Evolutionary conservation across 2,888 invertebrate genomes (phyloP), one percentile per base, ranked within the genome.

Genomic region (Leucophenga montana): DNA sequence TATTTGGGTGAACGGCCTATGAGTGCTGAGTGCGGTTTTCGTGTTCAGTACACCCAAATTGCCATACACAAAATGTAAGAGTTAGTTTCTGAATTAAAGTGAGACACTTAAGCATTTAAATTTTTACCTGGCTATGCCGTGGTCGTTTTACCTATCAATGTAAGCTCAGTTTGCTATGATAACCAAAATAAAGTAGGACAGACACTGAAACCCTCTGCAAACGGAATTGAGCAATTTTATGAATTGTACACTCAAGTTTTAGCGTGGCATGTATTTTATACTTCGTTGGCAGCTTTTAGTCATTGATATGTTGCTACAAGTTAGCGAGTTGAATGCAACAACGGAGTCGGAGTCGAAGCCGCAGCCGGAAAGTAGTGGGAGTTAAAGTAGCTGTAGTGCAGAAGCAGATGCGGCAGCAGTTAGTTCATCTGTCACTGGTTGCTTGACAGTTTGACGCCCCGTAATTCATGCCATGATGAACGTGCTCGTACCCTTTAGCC

Each of bases 391-490:
- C 3, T 8, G 8, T 4, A 54, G 53, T 4, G 53, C 4, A 20
- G 3, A 56, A 22, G 13, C 56, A 27, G 13, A 22, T 27, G 33
- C 33, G 61, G 33, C 46, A 61, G 68, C 70, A 73, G 73, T 80
- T 75, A 81, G 77, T 80, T 80, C 81, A 80, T 77, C 79, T 78
- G 79, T 78, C 81, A 80, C 73, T 75, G 66, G 67, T 61, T 78
- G 83, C 84, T 83, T 82, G 82, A 85, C 82, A 82, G 82, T 83
- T 82, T 82, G 82, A 82, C 82, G 82, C 82, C 80, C 84, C 84
- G 82, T 83, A 80, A 82, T 83, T 82, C 82, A 82, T 82, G 84
- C 74, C 82, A 78, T 82, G 82, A 84, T 84, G 82, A 82, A 82
- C 80, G 82, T 68, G 67, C 74, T 80, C 71, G 70, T 71, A 71